Base-by-base conservation (phyloP, 2,797 vertebrate genomes). In the Aphelocoma californica region DNA sequence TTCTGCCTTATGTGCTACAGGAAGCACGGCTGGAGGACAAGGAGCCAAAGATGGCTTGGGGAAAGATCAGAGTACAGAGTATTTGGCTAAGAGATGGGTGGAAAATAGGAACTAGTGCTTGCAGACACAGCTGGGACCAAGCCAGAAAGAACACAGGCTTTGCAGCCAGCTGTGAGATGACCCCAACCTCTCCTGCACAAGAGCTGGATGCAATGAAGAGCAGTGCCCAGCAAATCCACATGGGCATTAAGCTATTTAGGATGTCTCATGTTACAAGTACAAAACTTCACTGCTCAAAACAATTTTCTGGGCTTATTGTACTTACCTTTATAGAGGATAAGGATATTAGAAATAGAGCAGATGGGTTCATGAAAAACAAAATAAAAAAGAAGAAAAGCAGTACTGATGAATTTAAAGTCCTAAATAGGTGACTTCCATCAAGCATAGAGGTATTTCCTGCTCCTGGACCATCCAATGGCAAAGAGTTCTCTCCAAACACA, bases 401-500 rank as follows among this genome's bases (percentile, higher is more conserved):
- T 78, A 36, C 4, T 25, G 38, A 31, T 31, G 1, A 71, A 12
- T 67, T 80, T 9, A 34, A 53, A 84, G 36, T 80, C 36, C 23
- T 44, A 36, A 10, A 18, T 1, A 29, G 36, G 12, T 38, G 21
- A 36, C 12, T 80, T 72, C 24, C 28, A 75, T 9, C 4, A 2
- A 47, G 16, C n/a, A 62, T 0, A 34, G 38, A 70, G 7, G 7
- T 34, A 42, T 6, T 29, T 29, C 47, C 40, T 62, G 38, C 25
- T 45, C 48, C 65, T 4, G 7, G n/a, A 36, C 7, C 9, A 7
- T 8, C 8, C 23, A 18, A n/a, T 0, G 0, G 13, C 21, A 34
- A 78, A 79, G 47, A 47, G 6, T 10, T 75, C 48, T 64, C 50
- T 29, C 42, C 54, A 38, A 72, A 40, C 25, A 47, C 20, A 34